Percentiles rank a stretch among this genome's conserved stretches.
These are phyloP conservation scores for Clarias laeviceps DNA, from an alignment of 2,797 vertebrate genomes.

Conservation along the genomic window DNA sequence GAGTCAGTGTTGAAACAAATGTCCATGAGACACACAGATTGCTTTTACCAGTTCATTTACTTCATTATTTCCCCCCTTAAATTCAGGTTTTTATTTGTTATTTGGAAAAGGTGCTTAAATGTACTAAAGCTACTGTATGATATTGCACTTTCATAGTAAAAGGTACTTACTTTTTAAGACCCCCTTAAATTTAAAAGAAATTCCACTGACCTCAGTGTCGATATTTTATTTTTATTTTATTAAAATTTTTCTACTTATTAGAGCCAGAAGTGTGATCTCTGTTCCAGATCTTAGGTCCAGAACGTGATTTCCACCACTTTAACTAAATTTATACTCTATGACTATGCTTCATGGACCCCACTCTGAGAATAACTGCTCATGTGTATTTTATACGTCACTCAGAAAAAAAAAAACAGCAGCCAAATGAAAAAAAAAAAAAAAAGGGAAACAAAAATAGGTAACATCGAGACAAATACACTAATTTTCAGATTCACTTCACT, in stretches of 20 bases:
- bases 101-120: too few species aligned
- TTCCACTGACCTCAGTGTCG: background rate
- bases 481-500: background rate
- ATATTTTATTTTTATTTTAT: background rate
- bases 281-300: background rate
- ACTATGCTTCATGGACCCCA: background rate
- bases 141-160: background rate
- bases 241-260: background rate
- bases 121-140: background rate
- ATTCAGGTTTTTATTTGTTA: background rate
- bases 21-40: background rate
- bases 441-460: background rate
- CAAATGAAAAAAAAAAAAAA: background rate
- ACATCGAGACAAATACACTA: background rate
- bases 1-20: slow-evolving; percentile 40
- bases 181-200: background rate
- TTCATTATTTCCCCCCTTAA: background rate
- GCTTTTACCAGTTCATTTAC: slow-evolving; percentile 7
- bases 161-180: background rate
- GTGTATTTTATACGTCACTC: background rate
- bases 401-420: background rate
- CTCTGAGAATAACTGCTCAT: background rate
- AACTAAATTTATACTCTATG: background rate
- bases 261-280: background rate
- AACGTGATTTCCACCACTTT: background rate